Conservation (phyloP, 2,113 vertebrate species). For the Passer domesticus region DNA sequence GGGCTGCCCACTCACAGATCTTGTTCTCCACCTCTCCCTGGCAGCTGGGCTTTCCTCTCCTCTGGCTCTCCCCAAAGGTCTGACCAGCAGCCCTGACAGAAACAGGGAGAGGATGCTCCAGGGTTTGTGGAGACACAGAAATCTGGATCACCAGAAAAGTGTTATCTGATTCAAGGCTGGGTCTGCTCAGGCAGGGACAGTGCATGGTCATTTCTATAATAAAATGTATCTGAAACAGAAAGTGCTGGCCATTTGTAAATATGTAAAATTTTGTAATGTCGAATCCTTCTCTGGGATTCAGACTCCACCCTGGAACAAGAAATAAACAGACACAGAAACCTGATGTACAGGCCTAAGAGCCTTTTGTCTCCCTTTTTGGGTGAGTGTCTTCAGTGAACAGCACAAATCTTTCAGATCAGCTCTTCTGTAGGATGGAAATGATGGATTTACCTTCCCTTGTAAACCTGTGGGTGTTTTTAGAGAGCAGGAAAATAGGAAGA, state of each 20-base stretch:
- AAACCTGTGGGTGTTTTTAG: neutral
- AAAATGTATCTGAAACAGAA: neutral
- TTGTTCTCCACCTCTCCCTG: neutral
- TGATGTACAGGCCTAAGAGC: neutral
- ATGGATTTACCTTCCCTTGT: neutral
- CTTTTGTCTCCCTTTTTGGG: neutral
- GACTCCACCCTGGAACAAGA: neutral
- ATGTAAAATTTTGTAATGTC: neutral
- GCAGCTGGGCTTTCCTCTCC: neutral
- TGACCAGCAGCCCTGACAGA: neutral
- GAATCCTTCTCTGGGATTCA: neutral
- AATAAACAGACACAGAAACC: neutral
- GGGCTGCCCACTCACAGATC: neutral
- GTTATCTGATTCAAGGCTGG: neutral
- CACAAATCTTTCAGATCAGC: neutral
- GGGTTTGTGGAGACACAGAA: neutral
- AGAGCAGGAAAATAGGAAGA: neutral
- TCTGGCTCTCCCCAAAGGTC: neutral
- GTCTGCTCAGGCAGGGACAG: neutral
- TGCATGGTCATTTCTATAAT: neutral
- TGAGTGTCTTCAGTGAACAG: neutral
- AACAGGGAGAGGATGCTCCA: neutral
- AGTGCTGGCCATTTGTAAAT: neutral
- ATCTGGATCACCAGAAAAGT: neutral
- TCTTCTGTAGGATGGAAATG: neutral